Base-by-base conservation (phyloP, 2,888 invertebrate species). In the Drosophila infuscata region DNA sequence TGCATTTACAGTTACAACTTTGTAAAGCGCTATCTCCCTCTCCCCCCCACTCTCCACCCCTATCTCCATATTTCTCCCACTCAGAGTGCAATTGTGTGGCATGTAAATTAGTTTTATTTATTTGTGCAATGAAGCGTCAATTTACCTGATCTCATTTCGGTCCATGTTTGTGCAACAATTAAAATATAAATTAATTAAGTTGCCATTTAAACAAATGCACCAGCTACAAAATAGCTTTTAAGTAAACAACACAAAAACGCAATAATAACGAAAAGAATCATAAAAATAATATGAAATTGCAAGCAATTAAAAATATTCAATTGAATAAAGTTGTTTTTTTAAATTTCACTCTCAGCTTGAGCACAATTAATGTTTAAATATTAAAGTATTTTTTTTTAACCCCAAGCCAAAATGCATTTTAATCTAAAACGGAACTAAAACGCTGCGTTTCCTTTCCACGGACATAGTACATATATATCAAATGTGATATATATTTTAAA, bases 181-280 rank as follows among this genome's bases (percentile, higher is more conserved):
- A 41, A 68, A 60, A 48, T 57, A 73, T 74, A 61, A 73, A 64
- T 73, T 69, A 73, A 74, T 74, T 73, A 74, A 74, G 51, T 59
- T 64, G 15, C 46, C 54, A 53, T 63, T 74, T 52, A 38, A 73
- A 46, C 49, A 67, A 67, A 53, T 67, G 53, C 32, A 52, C 17
- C 32, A 35, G 49, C 46, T 33, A 58, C 60, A 61, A 54, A 70
- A 57, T 20, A 3, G 15, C 48, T 57, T 46, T 62, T 63, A 41
- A 51, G 17, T 35, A 57, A 61, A 5, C 11, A 54, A 35, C 15
- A 36, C 30, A 32, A 29, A 56, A 62, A 43, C 35, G 12, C 3
- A 35, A 38, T n/a, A 54, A 35, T 33, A 48, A 20, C 51, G 1
- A 41, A 68, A 46, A 32, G 8, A 25, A 46, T 8, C 46, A 25